These are phyloP conservation scores for Oopsacas minuta DNA, from an alignment of 37 sponge, comb jelly and placozoan species.

Conservation along the genomic window DNA sequence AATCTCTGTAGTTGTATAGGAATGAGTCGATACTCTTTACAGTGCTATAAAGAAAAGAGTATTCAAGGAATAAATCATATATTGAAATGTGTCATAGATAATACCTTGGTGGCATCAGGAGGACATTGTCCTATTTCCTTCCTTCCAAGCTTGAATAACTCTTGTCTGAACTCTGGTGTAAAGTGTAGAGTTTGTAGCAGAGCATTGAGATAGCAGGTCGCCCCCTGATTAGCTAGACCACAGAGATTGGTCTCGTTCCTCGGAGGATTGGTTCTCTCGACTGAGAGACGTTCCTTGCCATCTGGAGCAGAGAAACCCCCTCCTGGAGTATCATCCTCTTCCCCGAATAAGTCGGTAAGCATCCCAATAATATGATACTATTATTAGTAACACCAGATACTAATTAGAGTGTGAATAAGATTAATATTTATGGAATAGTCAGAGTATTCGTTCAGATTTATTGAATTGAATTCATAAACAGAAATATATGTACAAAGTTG, in stretches of 20 bases:
- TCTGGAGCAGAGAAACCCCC: not conserved
- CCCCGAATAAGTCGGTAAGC: not conserved
- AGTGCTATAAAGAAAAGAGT: not conserved
- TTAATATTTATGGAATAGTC: not conserved
- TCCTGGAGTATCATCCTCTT: not conserved
- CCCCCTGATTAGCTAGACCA: slow-evolving; percentile 73
- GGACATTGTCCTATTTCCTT: not conserved
- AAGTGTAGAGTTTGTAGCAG: slow-evolving; percentile 72
- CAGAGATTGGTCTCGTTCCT: slow-evolving; percentile 42
- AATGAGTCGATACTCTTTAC: slow-evolving; percentile 48
- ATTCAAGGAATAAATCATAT: not conserved
- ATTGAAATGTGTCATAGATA: too few relatives aligned
- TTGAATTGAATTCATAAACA: not conserved
- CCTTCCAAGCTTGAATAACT: not conserved
- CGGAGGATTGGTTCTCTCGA: slow-evolving; percentile 32
- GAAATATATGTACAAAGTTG: not conserved
- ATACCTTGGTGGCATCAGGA: not conserved
- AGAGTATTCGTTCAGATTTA: not conserved
- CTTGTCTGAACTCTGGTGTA: slow-evolving; percentile 79
- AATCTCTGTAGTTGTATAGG: slow-evolving; percentile 68
- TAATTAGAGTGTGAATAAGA: not conserved
- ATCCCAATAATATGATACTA: too few relatives aligned
- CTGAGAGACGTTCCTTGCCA: not conserved
- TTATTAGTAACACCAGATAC: not conserved
- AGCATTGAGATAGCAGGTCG: slow-evolving; percentile 84